A percentile compares a stretch with the other conserved stretches of the same genome.
phyloP scores from a whole-genome alignment of 2,113 vertebrate genomes.

The Miniopterus natalensis region DNA sequence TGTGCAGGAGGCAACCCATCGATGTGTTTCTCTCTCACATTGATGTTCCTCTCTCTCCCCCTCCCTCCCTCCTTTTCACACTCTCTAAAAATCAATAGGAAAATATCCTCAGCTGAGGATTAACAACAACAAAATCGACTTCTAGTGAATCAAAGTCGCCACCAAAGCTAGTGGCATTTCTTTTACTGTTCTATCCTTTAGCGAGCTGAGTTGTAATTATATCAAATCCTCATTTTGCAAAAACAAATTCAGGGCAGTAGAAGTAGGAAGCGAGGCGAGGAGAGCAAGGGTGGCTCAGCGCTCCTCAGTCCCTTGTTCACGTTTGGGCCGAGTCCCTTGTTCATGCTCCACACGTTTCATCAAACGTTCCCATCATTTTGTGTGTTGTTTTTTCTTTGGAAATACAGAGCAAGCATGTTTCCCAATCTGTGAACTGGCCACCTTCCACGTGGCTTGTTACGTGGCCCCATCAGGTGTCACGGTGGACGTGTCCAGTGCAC shows the following conservation, averaged over 20 bases:
- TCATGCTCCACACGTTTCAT: background rate
- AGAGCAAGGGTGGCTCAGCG: background rate
- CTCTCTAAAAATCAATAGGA: too few relatives aligned
- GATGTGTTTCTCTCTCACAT: too few relatives aligned
- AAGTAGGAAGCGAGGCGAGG: background rate
- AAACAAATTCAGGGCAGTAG: background rate
- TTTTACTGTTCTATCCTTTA: background rate
- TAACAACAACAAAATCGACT: too few relatives aligned
- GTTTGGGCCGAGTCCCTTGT: background rate
- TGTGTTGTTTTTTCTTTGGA: background rate
- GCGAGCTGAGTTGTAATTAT: background rate
- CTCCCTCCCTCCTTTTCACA: too few relatives aligned
- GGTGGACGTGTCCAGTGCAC: rapidly evolving
- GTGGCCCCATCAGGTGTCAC: rapidly evolving
- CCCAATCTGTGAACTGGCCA: too few relatives aligned
- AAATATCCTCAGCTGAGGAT: too few relatives aligned
- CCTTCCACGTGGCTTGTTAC: rapidly evolving
- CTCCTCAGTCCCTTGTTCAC: rapidly evolving
- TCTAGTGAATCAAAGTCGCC: background rate
- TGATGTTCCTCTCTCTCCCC: too few relatives aligned
- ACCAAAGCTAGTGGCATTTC: background rate
- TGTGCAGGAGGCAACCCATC: too few relatives aligned
- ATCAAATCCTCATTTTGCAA: background rate
- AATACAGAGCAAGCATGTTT: background rate
- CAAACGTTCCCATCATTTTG: rapidly evolving